These are phyloP conservation scores for Anas platyrhynchos DNA, from an alignment of 2,113 vertebrate genomes.

Conservation along the genomic window DNA sequence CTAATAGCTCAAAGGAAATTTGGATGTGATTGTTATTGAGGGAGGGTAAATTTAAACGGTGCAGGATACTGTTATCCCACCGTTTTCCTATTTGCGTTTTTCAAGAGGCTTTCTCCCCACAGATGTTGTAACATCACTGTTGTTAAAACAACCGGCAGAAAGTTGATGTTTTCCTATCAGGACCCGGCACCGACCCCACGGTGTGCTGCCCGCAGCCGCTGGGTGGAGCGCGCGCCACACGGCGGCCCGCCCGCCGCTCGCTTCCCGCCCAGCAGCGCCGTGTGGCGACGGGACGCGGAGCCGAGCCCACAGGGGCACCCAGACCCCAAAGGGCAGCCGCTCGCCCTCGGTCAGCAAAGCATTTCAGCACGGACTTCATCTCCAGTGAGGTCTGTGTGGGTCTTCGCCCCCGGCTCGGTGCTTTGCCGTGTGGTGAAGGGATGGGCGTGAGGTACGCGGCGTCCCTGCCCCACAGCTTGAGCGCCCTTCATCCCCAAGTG, in stretches of 20 bases:
- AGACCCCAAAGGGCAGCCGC: background rate
- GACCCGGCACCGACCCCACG: too few species aligned
- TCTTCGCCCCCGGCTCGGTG: background rate
- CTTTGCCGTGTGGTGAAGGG: background rate
- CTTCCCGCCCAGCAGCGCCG: background rate
- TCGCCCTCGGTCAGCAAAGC: slow-evolving; percentile 4
- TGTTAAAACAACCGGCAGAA: background rate
- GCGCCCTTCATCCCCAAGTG: fast-evolving
- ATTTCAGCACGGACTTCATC: background rate
- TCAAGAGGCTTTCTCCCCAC: background rate
- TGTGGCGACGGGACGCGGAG: slow-evolving; percentile 28
- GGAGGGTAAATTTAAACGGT: background rate
- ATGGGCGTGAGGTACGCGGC: background rate
- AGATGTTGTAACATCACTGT: background rate
- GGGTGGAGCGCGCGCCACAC: slow-evolving; percentile 65
- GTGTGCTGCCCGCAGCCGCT: background rate
- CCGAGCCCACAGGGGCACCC: slow-evolving; percentile 14
- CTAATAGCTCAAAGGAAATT: background rate
- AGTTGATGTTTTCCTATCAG: background rate
- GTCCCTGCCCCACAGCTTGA: background rate
- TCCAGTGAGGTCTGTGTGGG: background rate
- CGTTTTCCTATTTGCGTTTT: background rate
- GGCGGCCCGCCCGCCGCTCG: background rate
- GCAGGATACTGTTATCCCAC: too few species aligned
- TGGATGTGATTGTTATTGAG: background rate